Evolutionary conservation across 2,888 invertebrate genomes (phyloP).

Genomic region (Phytoseiulus persimilis): DNA sequence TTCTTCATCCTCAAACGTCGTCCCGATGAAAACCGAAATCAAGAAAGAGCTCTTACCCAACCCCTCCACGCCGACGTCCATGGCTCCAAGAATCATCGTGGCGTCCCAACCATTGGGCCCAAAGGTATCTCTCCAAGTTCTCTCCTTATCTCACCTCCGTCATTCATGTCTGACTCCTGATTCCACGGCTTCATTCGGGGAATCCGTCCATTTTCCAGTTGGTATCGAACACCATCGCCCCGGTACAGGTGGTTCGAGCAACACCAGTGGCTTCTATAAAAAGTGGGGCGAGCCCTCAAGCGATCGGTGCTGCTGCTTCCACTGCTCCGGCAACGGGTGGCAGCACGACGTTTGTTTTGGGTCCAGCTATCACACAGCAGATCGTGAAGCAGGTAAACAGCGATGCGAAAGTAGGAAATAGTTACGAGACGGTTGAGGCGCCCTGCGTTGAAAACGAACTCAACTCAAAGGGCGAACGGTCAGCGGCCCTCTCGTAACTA

Average conservation of each 20-base stretch:
- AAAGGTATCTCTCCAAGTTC: not conserved
- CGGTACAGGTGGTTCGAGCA: not conserved
- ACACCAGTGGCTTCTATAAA: conserved; percentile 19
- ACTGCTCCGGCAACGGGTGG: conserved; percentile 40
- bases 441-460: not conserved
- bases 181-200: too few relatives aligned
- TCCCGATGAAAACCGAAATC: not conserved
- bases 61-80: not conserved
- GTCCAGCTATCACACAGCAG: conserved; percentile 86
- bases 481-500: not conserved
- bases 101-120: conserved; percentile 6
- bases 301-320: not conserved
- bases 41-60: not conserved
- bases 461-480: not conserved
- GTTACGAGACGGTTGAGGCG: not conserved
- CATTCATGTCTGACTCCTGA: too few relatives aligned
- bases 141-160: not conserved
- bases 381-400: conserved; percentile 52
- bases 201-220: not conserved
- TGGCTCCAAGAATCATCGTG: not conserved
- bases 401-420: not conserved
- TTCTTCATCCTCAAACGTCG: not conserved
- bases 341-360: conserved; percentile 64
- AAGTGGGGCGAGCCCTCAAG: conserved; percentile 9
- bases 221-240: not conserved